Percentiles rank a stretch among this genome's conserved stretches.
Conservation (phyloP, 1,140 invertebrate genomes). For the Acromyrmex heyeri region DNA sequence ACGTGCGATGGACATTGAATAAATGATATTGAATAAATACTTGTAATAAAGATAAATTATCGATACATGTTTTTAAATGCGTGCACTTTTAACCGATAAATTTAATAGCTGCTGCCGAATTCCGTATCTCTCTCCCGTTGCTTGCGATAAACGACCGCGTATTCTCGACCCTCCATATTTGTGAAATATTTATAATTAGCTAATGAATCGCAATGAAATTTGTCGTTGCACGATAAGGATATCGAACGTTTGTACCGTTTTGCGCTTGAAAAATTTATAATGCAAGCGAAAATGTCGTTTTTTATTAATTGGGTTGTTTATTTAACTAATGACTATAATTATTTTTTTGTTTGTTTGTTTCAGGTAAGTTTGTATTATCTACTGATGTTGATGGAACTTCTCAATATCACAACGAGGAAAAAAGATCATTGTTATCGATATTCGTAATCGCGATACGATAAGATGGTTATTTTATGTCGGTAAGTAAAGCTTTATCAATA, state of each 20-base stretch:
- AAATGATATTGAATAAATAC: constrained; percentile 65
- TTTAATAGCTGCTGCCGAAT: constrained; percentile 51
- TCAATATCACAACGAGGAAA: constrained; percentile 61
- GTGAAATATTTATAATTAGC: constrained; percentile 63
- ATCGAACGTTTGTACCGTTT: constrained; percentile 25
- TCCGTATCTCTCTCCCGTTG: constrained; percentile 34
- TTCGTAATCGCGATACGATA: constrained; percentile 48
- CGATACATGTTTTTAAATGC: constrained; percentile 47
- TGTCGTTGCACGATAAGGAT: constrained; percentile 63
- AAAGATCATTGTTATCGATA: constrained; percentile 49
- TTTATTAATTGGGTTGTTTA: constrained; percentile 7
- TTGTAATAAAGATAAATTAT: constrained; percentile 64
- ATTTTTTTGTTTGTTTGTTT: constrained; percentile 55
- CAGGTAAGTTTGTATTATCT: constrained; percentile 65
- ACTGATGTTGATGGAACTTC: constrained; percentile 17
- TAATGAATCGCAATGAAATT: constrained; percentile 49
- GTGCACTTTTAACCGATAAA: constrained; percentile 62
- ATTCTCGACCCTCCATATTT: constrained; percentile 31
- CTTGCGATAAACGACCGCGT: constrained; percentile 14
- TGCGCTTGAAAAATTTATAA: not conserved
- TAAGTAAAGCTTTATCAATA: constrained; percentile 53
- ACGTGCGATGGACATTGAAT: constrained; percentile 51
- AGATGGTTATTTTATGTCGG: constrained; percentile 40
- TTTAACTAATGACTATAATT: constrained; percentile 8
- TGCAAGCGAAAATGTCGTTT: not conserved